Conservation (phyloP, 2,888 invertebrate genomes). For the Agrotis exclamationis region DNA sequence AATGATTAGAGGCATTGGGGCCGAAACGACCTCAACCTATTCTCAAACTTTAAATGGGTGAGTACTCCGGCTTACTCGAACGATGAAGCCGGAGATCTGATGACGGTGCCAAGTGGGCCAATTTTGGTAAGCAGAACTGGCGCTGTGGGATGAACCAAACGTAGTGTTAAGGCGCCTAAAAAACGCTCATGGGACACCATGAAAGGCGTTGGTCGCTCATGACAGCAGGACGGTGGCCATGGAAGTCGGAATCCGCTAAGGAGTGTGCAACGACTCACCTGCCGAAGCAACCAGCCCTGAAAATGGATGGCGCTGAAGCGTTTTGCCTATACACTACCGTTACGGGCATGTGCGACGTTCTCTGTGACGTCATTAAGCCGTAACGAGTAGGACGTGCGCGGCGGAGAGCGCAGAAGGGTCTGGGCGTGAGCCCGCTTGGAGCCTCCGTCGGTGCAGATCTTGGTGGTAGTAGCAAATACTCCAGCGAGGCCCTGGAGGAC, state of each 20-base stretch:
- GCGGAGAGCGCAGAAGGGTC: slow-evolving; percentile 91
- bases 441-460: slow-evolving; percentile 91
- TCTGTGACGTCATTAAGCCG: too few relatives aligned
- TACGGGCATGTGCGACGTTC: slow-evolving; percentile 74
- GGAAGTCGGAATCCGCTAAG: slow-evolving; percentile 58
- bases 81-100: slow-evolving; percentile 88
- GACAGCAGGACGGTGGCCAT: slow-evolving; percentile 47
- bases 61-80: slow-evolving; percentile 92
- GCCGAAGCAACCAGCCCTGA: slow-evolving; percentile 90
- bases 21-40: slow-evolving; percentile 94
- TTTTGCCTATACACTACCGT: slow-evolving; percentile 82
- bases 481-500: slow-evolving; percentile 92
- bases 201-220: background rate
- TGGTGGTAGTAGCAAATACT: slow-evolving; percentile 94
- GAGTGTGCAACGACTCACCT: slow-evolving; percentile 91
- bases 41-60: slow-evolving; percentile 95
- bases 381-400: slow-evolving; percentile 91
- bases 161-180: slow-evolving; percentile 93
- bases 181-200: slow-evolving; percentile 85
- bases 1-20: slow-evolving; percentile 94
- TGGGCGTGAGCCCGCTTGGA: slow-evolving; percentile 88
- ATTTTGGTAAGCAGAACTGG: slow-evolving; percentile 95
- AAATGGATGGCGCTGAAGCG: slow-evolving; percentile 91
- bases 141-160: slow-evolving; percentile 95
- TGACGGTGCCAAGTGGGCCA: slow-evolving; percentile 93